phyloP scores from a whole-genome alignment of 2,797 vertebrate genomes.

The Microctenopoma lineatum region DNA sequence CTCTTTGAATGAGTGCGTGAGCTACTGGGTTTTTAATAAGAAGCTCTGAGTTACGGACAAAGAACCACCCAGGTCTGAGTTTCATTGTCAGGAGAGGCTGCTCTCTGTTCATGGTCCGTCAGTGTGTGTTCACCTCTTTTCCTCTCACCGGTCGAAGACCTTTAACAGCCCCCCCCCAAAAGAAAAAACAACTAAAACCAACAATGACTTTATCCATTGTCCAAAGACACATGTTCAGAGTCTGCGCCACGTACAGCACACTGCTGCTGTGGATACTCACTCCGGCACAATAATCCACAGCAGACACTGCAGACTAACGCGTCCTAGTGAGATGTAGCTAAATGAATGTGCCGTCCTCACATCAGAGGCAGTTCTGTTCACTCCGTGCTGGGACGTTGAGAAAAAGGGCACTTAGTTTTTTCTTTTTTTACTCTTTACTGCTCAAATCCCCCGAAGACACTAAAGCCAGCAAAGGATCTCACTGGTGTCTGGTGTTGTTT shows the following conservation, averaged over 20 bases:
- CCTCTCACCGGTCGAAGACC: background rate
- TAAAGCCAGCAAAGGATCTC: too few species aligned
- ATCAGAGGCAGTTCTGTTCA: too few species aligned
- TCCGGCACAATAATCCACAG: too few species aligned
- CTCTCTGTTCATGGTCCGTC: slow-evolving; percentile 23
- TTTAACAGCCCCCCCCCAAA: too few species aligned
- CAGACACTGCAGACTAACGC: too few species aligned
- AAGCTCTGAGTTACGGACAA: slow-evolving; percentile 42
- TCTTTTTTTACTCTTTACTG: background rate
- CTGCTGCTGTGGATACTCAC: too few species aligned
- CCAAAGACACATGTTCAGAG: background rate
- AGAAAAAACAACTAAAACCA: background rate
- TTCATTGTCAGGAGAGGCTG: slow-evolving; percentile 13
- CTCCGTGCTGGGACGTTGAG: background rate
- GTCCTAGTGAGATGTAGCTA: too few species aligned
- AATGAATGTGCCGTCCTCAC: too few species aligned
- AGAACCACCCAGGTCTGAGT: slow-evolving; percentile 33
- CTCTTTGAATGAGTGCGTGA: slow-evolving; percentile 14
- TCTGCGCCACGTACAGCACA: too few species aligned
- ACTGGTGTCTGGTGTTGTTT: background rate
- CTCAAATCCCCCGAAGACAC: background rate
- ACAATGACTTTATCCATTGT: background rate
- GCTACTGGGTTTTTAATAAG: slow-evolving; percentile 20
- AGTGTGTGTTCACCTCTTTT: slow-evolving; percentile 1
- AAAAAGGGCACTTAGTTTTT: background rate